Evolutionary conservation across 2,797 vertebrate genomes (phyloP).

Genomic region (Sternarchorhynchus goeldii): DNA sequence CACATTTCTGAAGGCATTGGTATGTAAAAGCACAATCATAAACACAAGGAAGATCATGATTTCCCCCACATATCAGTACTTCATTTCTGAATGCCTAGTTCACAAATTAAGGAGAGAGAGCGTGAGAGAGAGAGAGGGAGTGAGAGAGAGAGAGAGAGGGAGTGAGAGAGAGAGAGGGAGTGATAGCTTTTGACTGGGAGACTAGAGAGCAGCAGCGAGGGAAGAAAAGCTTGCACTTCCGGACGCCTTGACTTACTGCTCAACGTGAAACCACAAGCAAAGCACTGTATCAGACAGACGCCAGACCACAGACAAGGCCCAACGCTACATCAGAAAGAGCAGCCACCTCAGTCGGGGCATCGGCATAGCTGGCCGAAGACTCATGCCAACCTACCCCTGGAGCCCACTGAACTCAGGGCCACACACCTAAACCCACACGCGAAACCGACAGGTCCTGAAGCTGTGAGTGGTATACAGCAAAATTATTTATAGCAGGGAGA

Average conservation of each 20-base stretch:
- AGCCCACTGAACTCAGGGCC: not conserved
- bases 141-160: constrained; percentile 9
- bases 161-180: constrained; percentile 23
- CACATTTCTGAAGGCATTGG: no score
- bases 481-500: constrained; percentile 41
- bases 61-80: constrained; percentile 30
- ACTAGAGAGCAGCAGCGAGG: not conserved
- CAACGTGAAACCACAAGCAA: constrained; percentile 29
- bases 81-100: constrained; percentile 42
- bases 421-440: constrained; percentile 29
- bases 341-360: not conserved
- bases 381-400: not conserved
- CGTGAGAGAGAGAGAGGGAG: not conserved
- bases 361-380: not conserved
- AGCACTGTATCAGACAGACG: constrained; percentile 12
- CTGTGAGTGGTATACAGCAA: constrained; percentile 30
- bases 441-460: constrained; percentile 26
- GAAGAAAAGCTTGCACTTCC: not conserved
- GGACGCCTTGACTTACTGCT: not conserved
- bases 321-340: not conserved
- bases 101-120: not conserved
- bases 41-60: no score
- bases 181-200: not conserved
- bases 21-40: no score
- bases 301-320: constrained; percentile 20